phyloP scores from a whole-genome alignment of 2,797 vertebrate genomes.

The Rhinogobio ventralis region DNA sequence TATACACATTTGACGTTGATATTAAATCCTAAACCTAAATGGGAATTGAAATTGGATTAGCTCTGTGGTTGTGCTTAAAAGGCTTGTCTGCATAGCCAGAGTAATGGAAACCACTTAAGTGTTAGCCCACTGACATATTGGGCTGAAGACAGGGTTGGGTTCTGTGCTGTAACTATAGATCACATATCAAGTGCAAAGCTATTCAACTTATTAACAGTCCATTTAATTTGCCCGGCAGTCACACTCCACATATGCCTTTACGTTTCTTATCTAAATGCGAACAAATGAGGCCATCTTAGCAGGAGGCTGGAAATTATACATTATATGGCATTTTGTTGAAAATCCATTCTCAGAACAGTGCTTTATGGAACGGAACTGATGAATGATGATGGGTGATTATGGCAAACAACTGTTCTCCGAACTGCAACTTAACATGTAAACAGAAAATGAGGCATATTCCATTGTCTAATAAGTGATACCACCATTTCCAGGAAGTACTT shows the following conservation, averaged over 20 bases:
- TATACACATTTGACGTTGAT: slow-evolving; percentile 37
- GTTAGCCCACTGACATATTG: slow-evolving; percentile 55
- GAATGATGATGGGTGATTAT: background rate
- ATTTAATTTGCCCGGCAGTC: slow-evolving; percentile 44
- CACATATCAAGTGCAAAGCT: slow-evolving; percentile 54
- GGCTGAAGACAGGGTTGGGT: slow-evolving; percentile 65
- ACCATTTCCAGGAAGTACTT: slow-evolving; percentile 54
- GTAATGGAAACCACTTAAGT: slow-evolving; percentile 67
- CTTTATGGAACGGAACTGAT: slow-evolving; percentile 15
- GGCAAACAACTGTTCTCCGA: background rate
- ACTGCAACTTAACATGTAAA: slow-evolving; percentile 57
- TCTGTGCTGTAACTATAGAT: slow-evolving; percentile 51
- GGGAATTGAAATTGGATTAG: slow-evolving; percentile 68
- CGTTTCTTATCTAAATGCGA: slow-evolving; percentile 21
- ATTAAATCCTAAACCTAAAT: slow-evolving; percentile 70
- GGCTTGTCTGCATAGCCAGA: slow-evolving; percentile 65
- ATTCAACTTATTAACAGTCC: slow-evolving; percentile 56
- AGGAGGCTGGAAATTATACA: slow-evolving; percentile 21
- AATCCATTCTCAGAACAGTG: slow-evolving; percentile 15
- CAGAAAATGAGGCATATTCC: slow-evolving; percentile 45
- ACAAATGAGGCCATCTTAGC: slow-evolving; percentile 23
- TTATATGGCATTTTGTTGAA: background rate
- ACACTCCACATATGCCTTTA: slow-evolving; percentile 13
- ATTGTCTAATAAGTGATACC: slow-evolving; percentile 48
- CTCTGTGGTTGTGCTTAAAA: slow-evolving; percentile 70